A percentile compares a stretch with the other conserved stretches of the same genome.
Conservation (phyloP, 1,140 invertebrate genomes). For the Dreissena polymorpha region DNA sequence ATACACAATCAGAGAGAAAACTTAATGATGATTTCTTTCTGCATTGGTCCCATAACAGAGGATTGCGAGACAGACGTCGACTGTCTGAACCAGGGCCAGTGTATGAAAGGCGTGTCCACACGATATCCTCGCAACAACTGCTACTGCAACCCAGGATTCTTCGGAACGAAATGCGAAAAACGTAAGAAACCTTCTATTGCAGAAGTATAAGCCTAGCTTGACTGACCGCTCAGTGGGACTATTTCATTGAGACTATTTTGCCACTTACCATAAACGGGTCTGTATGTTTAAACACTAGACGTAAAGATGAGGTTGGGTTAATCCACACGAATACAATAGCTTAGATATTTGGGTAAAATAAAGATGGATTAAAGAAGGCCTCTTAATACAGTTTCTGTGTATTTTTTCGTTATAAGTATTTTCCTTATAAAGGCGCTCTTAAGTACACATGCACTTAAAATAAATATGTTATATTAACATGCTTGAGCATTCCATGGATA, state of each 20-base stretch:
- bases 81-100: constrained; percentile 91
- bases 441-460: too few species aligned
- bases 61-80: constrained; percentile 89
- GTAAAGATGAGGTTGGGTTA: not conserved
- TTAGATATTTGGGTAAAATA: not conserved
- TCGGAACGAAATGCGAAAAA: constrained; percentile 80
- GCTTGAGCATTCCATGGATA: too few species aligned
- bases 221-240: not conserved
- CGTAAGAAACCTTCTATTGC: constrained; percentile 68
- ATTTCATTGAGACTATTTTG: not conserved
- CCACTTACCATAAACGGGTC: not conserved
- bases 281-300: not conserved
- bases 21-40: too few species aligned
- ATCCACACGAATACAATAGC: not conserved
- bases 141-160: constrained; percentile 94
- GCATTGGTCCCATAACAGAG: constrained; percentile 58
- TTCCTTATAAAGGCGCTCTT: not conserved
- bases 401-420: not conserved
- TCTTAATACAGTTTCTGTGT: not conserved
- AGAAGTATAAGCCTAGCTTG: not conserved
- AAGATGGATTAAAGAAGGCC: not conserved
- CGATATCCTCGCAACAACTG: constrained; percentile 91
- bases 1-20: too few species aligned
- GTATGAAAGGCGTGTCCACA: constrained; percentile 89
- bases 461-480: too few species aligned